Conservation (phyloP, 2,888 invertebrate species). For the Cosmorhoe ocellata region DNA sequence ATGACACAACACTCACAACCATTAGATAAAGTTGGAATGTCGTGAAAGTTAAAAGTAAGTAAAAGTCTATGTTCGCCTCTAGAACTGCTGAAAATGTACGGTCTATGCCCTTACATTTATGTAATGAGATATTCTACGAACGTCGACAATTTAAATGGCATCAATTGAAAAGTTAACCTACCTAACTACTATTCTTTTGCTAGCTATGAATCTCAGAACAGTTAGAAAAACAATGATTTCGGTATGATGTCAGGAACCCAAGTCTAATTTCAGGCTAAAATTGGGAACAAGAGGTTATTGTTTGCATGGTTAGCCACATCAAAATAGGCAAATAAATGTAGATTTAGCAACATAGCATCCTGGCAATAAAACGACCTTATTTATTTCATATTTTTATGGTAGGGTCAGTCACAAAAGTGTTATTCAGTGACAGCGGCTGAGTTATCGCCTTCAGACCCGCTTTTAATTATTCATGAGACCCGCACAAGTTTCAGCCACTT, state of each 20-base stretch:
- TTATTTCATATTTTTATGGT: conserved; percentile 26
- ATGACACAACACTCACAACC: conserved; percentile 17
- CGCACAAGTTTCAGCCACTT: conserved; percentile 62
- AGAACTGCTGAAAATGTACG: too few relatives aligned
- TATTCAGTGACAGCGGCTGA: conserved; percentile 62
- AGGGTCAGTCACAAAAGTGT: conserved; percentile 49
- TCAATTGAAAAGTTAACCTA: too few relatives aligned
- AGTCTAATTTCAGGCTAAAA: neutral
- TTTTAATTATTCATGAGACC: conserved; percentile 77
- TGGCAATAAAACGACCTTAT: conserved; percentile 25
- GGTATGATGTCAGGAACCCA: too few relatives aligned
- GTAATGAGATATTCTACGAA: too few relatives aligned
- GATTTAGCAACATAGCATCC: neutral
- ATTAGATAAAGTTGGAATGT: conserved; percentile 8
- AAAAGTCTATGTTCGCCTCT: too few relatives aligned
- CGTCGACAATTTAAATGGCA: too few relatives aligned
- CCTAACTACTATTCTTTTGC: too few relatives aligned
- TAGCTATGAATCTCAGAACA: too few relatives aligned
- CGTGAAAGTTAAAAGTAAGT: neutral
- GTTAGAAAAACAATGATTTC: too few relatives aligned
- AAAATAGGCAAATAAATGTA: too few relatives aligned
- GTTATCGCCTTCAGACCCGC: conserved; percentile 65
- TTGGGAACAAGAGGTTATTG: neutral
- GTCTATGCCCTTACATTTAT: too few relatives aligned
- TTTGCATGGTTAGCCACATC: too few relatives aligned